Evolutionary conservation across 2,888 invertebrate species (phyloP).

Genomic region (Meloe dianella): DNA sequence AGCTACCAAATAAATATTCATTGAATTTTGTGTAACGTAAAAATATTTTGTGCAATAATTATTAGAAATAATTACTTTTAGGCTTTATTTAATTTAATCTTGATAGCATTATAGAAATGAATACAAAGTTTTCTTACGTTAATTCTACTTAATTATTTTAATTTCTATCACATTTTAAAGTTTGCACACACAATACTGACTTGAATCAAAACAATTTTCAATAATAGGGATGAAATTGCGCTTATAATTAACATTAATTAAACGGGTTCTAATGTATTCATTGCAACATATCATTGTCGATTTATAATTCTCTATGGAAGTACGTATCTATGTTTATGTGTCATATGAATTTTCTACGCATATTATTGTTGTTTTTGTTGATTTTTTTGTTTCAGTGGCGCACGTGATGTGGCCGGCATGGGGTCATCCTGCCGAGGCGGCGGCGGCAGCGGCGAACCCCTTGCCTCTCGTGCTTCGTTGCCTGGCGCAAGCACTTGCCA

Average conservation of each 20-base stretch:
- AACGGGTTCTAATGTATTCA: slow-evolving; percentile 8
- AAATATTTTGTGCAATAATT: not conserved
- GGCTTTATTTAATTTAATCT: not conserved
- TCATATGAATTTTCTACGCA: not conserved
- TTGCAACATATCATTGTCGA: slow-evolving; percentile 11
- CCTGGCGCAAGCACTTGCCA: slow-evolving; percentile 59
- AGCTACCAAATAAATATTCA: not conserved
- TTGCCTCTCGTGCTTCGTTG: slow-evolving; percentile 56
- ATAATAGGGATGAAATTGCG: not conserved
- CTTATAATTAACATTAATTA: slow-evolving; percentile 13
- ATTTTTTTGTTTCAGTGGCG: slow-evolving; percentile 57
- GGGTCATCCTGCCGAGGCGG: slow-evolving; percentile 54
- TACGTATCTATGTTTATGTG: slow-evolving; percentile 1
- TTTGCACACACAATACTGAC: not conserved
- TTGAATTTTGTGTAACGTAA: not conserved
- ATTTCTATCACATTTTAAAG: no score
- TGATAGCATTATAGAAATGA: not conserved
- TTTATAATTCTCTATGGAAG: not conserved
- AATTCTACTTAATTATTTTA: no score
- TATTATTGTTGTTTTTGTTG: not conserved
- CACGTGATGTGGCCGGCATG: slow-evolving; percentile 59
- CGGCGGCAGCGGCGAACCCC: slow-evolving; percentile 48
- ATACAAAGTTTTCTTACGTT: no score
- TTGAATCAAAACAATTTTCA: not conserved
- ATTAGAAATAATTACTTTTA: not conserved